Evolutionary conservation across 2,797 vertebrate genomes (phyloP), one percentile per base, ranked within the genome.

Genomic region (Eurystomus glaucurus): DNA sequence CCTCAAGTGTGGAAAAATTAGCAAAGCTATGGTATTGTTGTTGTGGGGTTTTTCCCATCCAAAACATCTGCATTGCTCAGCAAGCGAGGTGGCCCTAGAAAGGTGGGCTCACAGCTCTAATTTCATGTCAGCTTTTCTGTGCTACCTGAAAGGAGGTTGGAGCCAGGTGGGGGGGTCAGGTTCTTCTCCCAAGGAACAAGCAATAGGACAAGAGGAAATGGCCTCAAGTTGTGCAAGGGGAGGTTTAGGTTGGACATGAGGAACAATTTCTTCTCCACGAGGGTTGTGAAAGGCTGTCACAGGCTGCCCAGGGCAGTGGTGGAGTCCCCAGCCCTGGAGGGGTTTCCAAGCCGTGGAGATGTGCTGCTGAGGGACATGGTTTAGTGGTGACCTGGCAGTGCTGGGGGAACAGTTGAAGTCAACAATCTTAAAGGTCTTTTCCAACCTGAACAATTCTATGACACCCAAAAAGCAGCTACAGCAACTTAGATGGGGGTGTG

Each of bases 81-180:
- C 55, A n/a, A 64, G 68, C 0, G 0, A 33, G 58, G 35, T 45
- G 23, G 31, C 33, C 2, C 0, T 0, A 23, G 57, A 46, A 80
- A 79, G 69, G 43, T 29, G 75, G 35, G 61, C 39, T 90, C 54
- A 1, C 1, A 8, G 31, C 51, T 79, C 66, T 48, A 14, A 48
- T 45, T 71, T 65, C 87, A 17, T 0, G 4, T 15, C 37, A 28
- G 14, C 15, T 77, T 77, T 76, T 22, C 31, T 75, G 25, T 33
- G 28, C 31, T 21, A 20, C 55, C 13, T 64, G 61, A 43, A 29
- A 31, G 39, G 29, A 64, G 39, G 39, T 43, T 60, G 33, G 33
- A 60, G 33, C 33, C 22, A 25, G 57, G 57, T 16, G 14, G 19
- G 55, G 14, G 19, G 57, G n/a, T 22, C n/a, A 21, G 55, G 23